Base-by-base conservation (phyloP, 2,113 vertebrate genomes). In the Thryonomys swinderianus region DNA sequence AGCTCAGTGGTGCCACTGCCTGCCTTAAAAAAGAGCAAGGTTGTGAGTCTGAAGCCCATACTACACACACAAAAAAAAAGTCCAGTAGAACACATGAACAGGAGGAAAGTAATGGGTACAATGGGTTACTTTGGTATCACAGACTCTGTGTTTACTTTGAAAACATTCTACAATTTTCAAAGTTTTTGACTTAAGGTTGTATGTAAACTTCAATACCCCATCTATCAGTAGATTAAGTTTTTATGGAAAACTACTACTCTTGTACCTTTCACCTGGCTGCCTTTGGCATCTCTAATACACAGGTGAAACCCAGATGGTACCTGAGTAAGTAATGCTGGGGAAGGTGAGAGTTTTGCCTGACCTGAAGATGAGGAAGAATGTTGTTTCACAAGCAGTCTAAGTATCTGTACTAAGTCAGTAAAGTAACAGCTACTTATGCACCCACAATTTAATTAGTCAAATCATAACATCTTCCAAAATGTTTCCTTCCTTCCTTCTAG, bases 401-500 rank as follows among this genome's bases (percentile, higher is more conserved):
- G 18, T 30, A 5, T 62, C 16, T 57, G 11, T 27, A 61, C 32
- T 34, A 40, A 7, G 67, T 30, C 62, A 86, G 87, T 17, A 51
- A 27, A 85, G 48, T 83, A 88, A 82, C 73, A 64, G 64, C 34
- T 76, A 64, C 5, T 71, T 83, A 78, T 0, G 6, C 30, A 66
- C 90, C 20, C 96, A 61, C 13, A 51, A 57, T 66, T 82, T 87
- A 61, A 88, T 42, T 81, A 16, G 83, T 74, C 53, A 86, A 57
- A 74, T 90, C n/a, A 86, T 37, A 88, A 67, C 40, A 18, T 90
- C 76, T 86, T 84, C 18, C 71, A 79, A 95, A 85, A 42, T 14
- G 42, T 40, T 78, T 90, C 71, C 45, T 93, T 90, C 71, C 45
- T 93, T 48, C 48, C 69, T 81, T 81, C 34, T 11, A 45, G 66